phyloP scores from a whole-genome alignment of 2,888 invertebrate species.

The Troides helena region DNA sequence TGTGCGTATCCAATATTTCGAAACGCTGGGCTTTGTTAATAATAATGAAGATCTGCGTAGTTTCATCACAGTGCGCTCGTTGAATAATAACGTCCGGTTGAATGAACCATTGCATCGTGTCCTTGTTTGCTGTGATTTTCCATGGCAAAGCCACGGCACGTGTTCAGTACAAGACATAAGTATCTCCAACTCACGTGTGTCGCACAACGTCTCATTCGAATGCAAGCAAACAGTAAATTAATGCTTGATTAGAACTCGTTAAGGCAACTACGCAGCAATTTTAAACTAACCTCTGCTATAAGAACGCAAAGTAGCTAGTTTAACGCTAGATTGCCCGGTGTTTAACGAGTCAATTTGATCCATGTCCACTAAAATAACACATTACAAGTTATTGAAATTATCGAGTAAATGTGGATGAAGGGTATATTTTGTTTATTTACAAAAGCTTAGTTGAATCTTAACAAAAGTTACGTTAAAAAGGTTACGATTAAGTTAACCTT shows the following conservation, averaged over 20 bases:
- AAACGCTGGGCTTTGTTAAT: conserved; percentile 70
- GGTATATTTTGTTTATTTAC: no score
- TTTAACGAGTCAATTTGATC: background rate
- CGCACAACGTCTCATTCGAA: conserved; percentile 50
- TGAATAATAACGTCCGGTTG: conserved; percentile 78
- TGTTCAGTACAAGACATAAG: conserved; percentile 42
- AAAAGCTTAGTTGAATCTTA: no score
- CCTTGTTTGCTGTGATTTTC: conserved; percentile 80
- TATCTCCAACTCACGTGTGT: conserved; percentile 46
- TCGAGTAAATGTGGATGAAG: no score
- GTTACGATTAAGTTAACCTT: no score
- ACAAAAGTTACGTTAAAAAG: no score
- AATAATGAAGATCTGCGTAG: conserved; percentile 66
- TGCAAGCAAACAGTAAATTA: conserved; percentile 55
- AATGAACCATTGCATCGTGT: conserved; percentile 79
- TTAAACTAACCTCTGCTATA: background rate
- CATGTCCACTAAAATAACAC: background rate
- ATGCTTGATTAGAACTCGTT: conserved; percentile 45
- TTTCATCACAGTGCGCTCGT: conserved; percentile 76
- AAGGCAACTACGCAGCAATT: conserved; percentile 52
- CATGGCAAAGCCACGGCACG: conserved; percentile 59
- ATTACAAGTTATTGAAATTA: no score
- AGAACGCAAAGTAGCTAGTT: background rate
- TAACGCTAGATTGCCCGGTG: background rate
- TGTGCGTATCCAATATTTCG: conserved; percentile 65